A percentile compares a stretch with the other conserved stretches of the same genome.
Evolutionary conservation across 2,113 vertebrate genomes (phyloP).

Genomic region (Campylomormyrus numenius): DNA sequence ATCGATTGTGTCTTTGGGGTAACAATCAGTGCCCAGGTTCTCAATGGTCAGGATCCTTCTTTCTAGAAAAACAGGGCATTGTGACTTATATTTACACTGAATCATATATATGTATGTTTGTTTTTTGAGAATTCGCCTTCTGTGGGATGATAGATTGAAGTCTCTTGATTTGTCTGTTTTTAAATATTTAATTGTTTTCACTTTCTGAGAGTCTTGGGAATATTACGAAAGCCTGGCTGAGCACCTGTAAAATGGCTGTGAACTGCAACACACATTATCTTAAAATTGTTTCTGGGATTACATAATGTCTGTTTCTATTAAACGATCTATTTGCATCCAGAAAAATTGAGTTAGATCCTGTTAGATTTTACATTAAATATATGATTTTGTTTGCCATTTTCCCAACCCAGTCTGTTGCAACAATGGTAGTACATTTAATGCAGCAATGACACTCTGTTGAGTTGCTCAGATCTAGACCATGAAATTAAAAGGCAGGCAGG

Average conservation of each 20-base stretch:
- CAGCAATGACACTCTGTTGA: background rate
- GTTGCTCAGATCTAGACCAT: background rate
- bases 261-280: background rate
- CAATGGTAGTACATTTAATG: background rate
- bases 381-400: background rate
- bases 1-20: background rate
- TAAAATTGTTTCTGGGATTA: background rate
- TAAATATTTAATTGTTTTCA: slow-evolving; percentile 64
- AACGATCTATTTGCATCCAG: background rate
- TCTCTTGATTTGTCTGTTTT: background rate
- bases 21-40: background rate
- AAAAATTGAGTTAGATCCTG: background rate
- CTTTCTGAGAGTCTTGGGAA: slow-evolving; percentile 84
- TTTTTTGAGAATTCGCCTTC: background rate
- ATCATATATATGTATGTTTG: background rate
- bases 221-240: slow-evolving; percentile 87
- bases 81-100: background rate
- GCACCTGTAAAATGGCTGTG: slow-evolving; percentile 77
- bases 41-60: background rate
- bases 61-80: background rate
- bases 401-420: background rate
- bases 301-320: background rate
- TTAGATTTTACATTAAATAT: background rate
- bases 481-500: background rate
- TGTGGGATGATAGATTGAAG: background rate